Evolutionary conservation across 2,888 invertebrate genomes (phyloP), one percentile per base, ranked within the genome.

Genomic region (Mythimna lalbum): DNA sequence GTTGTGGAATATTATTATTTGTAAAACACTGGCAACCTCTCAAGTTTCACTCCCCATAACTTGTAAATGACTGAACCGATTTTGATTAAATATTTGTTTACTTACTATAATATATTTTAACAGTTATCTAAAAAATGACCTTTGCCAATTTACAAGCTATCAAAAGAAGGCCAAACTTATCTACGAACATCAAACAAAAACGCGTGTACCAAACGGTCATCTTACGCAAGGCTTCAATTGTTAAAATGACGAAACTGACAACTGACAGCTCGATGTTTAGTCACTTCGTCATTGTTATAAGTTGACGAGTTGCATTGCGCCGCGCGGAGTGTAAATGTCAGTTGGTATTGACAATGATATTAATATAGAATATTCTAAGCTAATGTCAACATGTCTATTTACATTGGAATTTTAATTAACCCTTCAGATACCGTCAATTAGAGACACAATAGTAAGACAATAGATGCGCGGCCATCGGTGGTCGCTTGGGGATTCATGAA

Each of bases 201-300:
- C 27, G 68, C 27, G 21, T 61, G 49, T 7, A 27, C 53, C n/a
- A 55, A 62, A 39, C 56, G 65, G 27, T 0, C 19, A 77, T 39
- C 50, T 80, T 74, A 56, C 82, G 75, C 74, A 80, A 80, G 36
- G 1, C 5, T 63, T 55, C 64, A 73, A 76, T 72, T 77, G 78
- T 81, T 73, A 43, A 78, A 82, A 74, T 87, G 79, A 84, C 79
- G 86, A 87, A 88, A 89, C 90, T 90, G 90, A 90, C 89, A 89
- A 89, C 85, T 86, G 87, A 81, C 82, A 76, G 79, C 50, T n/a
- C 10, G 14, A 31, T 50, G 66, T 85, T 86, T 77, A 55, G 85
- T 80, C 87, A 88, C 67, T 57, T 64, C 57, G 78, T 78, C 68
- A 67, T 81, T 81, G 74, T 72, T 73, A 80, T 81, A 78, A 23